Conservation (phyloP, 2,888 invertebrate species). For the Hanleya hanleyi region DNA sequence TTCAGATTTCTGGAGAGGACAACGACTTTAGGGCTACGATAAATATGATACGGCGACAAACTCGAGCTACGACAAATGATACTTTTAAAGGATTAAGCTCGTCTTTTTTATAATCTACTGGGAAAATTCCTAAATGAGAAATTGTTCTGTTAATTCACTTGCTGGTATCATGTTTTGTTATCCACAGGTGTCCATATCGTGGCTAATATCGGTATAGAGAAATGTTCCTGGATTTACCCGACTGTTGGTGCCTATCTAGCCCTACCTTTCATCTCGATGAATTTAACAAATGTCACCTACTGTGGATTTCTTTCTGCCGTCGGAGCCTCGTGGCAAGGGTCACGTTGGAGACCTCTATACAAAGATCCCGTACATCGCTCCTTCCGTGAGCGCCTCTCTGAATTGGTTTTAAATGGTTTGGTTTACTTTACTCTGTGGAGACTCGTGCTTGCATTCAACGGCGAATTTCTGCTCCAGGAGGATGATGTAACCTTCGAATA, state of each 20-base stretch:
- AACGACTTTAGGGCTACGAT: too few relatives aligned
- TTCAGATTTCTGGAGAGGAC: too few relatives aligned
- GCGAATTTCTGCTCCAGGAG: constrained; percentile 76
- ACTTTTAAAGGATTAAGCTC: too few relatives aligned
- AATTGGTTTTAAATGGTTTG: constrained; percentile 79
- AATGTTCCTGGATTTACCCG: constrained; percentile 83
- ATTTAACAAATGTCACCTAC: constrained; percentile 38
- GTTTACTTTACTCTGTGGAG: constrained; percentile 84
- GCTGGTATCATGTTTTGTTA: constrained; percentile 27
- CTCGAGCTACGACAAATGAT: too few relatives aligned
- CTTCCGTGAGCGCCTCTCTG: constrained; percentile 76
- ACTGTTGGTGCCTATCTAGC: constrained; percentile 83
- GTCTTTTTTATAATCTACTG: too few relatives aligned
- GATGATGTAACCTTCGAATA: constrained; percentile 92
- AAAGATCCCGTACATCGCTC: constrained; percentile 18
- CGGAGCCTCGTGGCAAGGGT: constrained; percentile 80
- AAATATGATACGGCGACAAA: too few relatives aligned
- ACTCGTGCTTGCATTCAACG: constrained; percentile 88
- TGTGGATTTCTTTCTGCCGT: constrained; percentile 52
- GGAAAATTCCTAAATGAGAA: too few relatives aligned
- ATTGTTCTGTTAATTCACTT: too few relatives aligned
- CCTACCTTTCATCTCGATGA: constrained; percentile 77
- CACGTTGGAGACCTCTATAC: constrained; percentile 79
- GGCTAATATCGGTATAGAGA: constrained; percentile 90
- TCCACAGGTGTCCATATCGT: constrained; percentile 89